Percentiles rank a stretch among this genome's conserved stretches.
Evolutionary conservation across 2,888 invertebrate genomes (phyloP).

Genomic region (Ophraella communa): DNA sequence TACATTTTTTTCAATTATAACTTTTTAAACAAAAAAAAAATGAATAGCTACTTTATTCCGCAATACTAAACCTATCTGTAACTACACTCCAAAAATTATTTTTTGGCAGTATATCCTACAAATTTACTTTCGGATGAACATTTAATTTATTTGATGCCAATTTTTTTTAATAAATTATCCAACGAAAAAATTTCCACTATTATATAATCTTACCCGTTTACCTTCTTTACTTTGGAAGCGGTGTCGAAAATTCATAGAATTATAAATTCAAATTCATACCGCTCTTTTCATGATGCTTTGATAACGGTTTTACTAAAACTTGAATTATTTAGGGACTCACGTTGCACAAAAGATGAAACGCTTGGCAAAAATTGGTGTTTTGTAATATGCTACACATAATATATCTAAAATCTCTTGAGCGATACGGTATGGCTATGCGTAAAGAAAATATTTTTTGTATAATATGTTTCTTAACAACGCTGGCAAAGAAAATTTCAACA

Average conservation of each 20-base stretch:
- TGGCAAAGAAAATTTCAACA: conserved; percentile 10
- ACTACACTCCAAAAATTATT: too few relatives aligned
- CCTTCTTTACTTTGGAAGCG: neutral
- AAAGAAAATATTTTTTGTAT: conserved; percentile 4
- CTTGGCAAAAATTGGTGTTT: conserved; percentile 25
- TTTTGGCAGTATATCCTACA: too few relatives aligned
- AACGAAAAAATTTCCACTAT: neutral
- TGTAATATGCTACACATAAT: conserved; percentile 22
- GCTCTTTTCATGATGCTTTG: conserved; percentile 21
- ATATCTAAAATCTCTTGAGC: conserved; percentile 18
- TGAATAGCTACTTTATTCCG: too few relatives aligned
- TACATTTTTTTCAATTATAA: too few relatives aligned
- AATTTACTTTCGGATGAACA: too few relatives aligned
- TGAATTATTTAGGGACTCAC: conserved; percentile 27
- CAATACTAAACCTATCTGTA: too few relatives aligned
- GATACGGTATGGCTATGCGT: neutral
- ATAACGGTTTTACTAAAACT: conserved; percentile 18
- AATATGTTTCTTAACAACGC: neutral
- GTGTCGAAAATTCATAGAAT: conserved; percentile 28
- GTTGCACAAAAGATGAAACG: conserved; percentile 24
- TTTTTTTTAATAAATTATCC: neutral
- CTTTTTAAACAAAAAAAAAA: too few relatives aligned
- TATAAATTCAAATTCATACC: conserved; percentile 26
- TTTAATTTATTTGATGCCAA: too few relatives aligned
- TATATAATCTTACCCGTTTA: neutral